Conservation (phyloP, 1,140 invertebrate genomes). For the Harlomillsia oculata region DNA sequence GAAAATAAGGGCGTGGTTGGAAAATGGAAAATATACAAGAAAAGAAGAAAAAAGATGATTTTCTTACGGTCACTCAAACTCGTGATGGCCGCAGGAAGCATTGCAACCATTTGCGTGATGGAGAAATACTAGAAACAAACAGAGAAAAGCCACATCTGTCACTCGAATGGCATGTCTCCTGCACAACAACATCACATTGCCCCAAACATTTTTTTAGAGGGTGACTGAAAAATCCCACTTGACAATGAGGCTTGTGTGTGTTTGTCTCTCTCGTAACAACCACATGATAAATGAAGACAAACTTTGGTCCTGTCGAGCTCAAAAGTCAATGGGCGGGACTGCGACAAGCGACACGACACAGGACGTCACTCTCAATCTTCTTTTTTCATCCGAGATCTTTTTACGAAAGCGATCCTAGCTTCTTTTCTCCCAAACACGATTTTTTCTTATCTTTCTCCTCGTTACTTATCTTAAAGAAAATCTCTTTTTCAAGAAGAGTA, state of each 20-base stretch:
- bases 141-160: background rate
- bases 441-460: no score
- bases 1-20: background rate
- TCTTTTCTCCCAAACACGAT: no score
- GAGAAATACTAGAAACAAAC: slow-evolving; percentile 18
- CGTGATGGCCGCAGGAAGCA: slow-evolving; percentile 15
- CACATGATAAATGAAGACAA: background rate
- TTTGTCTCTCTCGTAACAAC: background rate
- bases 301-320: no score
- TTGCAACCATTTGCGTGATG: slow-evolving; percentile 14
- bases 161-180: background rate
- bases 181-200: no score
- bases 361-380: no score
- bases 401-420: no score
- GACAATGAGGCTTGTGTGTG: no score
- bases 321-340: no score
- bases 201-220: background rate
- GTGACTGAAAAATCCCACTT: background rate
- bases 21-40: background rate
- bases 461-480: no score
- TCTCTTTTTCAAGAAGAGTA: no score
- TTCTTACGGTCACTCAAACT: slow-evolving; percentile 20
- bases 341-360: no score
- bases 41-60: slow-evolving; percentile 4
- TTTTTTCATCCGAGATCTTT: no score